Evolutionary conservation across 2,113 vertebrate genomes (phyloP).

Genomic region (Heterotilapia buettikoferi): DNA sequence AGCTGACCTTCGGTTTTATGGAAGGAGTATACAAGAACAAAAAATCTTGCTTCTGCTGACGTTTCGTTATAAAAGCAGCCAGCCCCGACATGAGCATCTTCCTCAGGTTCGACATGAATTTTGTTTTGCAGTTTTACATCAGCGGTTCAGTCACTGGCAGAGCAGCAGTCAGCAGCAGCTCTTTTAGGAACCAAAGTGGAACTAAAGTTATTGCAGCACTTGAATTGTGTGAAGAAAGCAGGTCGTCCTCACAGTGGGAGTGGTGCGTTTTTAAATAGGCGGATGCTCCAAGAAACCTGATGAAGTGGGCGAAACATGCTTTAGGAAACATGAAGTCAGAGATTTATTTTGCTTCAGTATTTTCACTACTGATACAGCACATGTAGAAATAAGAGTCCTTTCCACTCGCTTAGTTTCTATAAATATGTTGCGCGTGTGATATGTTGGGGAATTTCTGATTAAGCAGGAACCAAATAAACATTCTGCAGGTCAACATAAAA

Average conservation of each 20-base stretch:
- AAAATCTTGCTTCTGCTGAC: background rate
- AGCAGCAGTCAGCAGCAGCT: background rate
- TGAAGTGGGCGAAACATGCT: background rate
- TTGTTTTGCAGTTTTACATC: background rate
- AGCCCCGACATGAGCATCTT: background rate
- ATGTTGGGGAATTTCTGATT: rapidly evolving
- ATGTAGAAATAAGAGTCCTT: background rate
- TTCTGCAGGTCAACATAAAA: rapidly evolving
- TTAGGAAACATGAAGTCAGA: background rate
- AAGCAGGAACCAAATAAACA: background rate
- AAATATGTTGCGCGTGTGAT: background rate
- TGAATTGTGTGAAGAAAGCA: background rate
- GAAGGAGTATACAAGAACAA: background rate
- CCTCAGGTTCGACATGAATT: background rate
- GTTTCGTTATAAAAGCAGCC: background rate
- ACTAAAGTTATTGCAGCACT: background rate
- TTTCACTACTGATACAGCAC: background rate
- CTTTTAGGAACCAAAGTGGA: background rate
- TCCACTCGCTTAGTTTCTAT: background rate
- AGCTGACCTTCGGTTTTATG: background rate
- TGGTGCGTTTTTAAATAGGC: background rate
- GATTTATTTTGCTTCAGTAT: background rate
- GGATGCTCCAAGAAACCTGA: background rate
- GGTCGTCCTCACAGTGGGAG: background rate
- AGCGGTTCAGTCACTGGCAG: background rate